Evolutionary conservation across 2,797 vertebrate genomes (phyloP).

Genomic region (Parauchenoglanis punctatus): DNA sequence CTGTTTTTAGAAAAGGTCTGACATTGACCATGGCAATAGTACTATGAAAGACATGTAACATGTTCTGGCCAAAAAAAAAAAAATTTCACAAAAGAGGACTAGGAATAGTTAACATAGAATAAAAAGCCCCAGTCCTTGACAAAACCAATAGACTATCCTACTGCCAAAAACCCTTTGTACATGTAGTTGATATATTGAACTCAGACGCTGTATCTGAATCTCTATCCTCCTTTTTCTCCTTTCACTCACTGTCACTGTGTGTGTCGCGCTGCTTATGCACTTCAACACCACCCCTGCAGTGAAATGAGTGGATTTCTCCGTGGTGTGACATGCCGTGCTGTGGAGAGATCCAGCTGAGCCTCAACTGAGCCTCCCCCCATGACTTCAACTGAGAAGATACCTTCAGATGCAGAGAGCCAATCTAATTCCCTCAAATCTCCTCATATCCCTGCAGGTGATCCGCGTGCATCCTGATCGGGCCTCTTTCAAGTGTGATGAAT

Average conservation of each 20-base stretch:
- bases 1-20: background rate
- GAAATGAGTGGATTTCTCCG: conserved; percentile 46
- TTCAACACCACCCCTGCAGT: conserved; percentile 42
- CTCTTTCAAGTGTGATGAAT: conserved; percentile 18
- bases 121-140: background rate
- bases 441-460: conserved; percentile 37
- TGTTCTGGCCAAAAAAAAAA: background rate
- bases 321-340: conserved; percentile 39
- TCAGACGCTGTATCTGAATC: conserved; percentile 16
- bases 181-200: background rate
- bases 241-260: conserved; percentile 27
- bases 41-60: background rate
- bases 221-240: conserved; percentile 3
- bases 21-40: background rate
- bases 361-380: conserved; percentile 31
- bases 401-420: conserved; percentile 39
- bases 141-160: background rate
- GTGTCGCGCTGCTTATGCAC: conserved; percentile 39
- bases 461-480: conserved; percentile 31
- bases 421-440: conserved; percentile 48
- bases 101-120: background rate
- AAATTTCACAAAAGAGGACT: background rate
- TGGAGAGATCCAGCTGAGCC: conserved; percentile 50
- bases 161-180: background rate
- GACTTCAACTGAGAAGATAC: conserved; percentile 40